Evolutionary conservation across 2,797 vertebrate species (phyloP), one percentile per base, ranked within the genome.

Genomic region (Champsocephalus esox): DNA sequence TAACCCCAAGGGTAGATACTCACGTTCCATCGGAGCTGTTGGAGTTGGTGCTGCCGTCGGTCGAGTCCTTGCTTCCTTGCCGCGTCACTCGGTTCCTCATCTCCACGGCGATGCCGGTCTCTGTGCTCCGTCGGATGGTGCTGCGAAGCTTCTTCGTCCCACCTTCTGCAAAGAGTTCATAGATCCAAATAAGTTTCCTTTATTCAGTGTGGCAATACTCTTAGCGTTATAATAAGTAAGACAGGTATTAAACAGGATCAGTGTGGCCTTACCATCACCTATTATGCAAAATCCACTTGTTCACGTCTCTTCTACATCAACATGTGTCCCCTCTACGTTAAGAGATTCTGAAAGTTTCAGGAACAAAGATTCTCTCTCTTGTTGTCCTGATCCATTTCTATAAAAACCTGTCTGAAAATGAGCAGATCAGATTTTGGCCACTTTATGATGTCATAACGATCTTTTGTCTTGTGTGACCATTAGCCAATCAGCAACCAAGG

Each of bases 11-110:
- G 51, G 10, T 0, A 28, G 58, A 60, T 1, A 95, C 98, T 91
- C 92, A 99, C 98, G 96, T 97, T 96, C 98, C 97, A 0, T 99
- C 98, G 0, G 97, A 98, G 95, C 97, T 99, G 93, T 98, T 99
- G 82, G 98, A 99, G 94, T 99, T 99, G 91, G 97, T 99, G 94
- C 98, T 99, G 82, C 98, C 98, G 0, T 99, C 98, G 0, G 98
- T 99, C 10, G 98, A 99, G 59, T 99, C 98, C 32, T 98, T 96
- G 92, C 98, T 99, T 86, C 98, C 96, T 85, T 99, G 98, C 83
- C 98, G 96, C 0, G 97, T 99, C 49, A 99, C 94, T 2, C 98
- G 93, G 89, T 96, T 99, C 86, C 97, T 94, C 98, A 99, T 97
- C 94, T 99, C 98, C 92, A 99, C 97, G 0, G 98, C 98, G 6